Evolutionary conservation across 2,888 invertebrate species (phyloP).

Genomic region (Drosophila formosana): DNA sequence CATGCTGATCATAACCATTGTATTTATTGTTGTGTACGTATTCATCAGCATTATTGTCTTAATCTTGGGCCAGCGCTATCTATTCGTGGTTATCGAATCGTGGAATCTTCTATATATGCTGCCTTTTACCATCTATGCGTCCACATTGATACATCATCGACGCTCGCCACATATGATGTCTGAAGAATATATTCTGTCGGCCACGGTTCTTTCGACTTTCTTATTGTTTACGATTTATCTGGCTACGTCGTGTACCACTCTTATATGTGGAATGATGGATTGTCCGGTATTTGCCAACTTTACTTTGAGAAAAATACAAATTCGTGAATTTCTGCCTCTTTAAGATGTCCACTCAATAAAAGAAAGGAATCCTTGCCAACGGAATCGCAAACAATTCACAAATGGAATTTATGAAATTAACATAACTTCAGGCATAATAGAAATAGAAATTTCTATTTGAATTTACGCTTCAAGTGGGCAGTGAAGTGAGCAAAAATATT

Average conservation of each 20-base stretch:
- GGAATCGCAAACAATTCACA: slow-evolving; percentile 19
- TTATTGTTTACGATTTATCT: slow-evolving; percentile 32
- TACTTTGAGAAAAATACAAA: neutral
- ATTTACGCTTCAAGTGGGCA: slow-evolving; percentile 21
- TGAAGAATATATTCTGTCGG: slow-evolving; percentile 41
- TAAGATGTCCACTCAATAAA: neutral
- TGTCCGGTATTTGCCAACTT: neutral
- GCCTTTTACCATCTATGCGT: slow-evolving; percentile 23
- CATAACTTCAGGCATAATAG: slow-evolving; percentile 46
- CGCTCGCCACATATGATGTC: neutral
- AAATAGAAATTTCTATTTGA: slow-evolving; percentile 29
- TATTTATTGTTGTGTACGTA: slow-evolving; percentile 26
- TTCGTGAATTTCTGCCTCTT: neutral
- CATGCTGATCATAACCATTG: slow-evolving; percentile 26
- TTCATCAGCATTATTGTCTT: slow-evolving; percentile 8
- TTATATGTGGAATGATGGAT: neutral
- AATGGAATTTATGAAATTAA: slow-evolving; percentile 56
- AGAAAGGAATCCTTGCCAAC: neutral
- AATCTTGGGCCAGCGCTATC: neutral
- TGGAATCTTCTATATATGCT: slow-evolving; percentile 26
- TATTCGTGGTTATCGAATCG: neutral
- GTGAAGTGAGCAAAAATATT: slow-evolving; percentile 39
- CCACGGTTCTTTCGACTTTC: slow-evolving; percentile 38
- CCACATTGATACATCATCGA: slow-evolving; percentile 50
- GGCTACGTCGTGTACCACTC: neutral